Evolutionary conservation across 1,140 invertebrate genomes (phyloP).

Genomic region (Melanaphis sacchari): DNA sequence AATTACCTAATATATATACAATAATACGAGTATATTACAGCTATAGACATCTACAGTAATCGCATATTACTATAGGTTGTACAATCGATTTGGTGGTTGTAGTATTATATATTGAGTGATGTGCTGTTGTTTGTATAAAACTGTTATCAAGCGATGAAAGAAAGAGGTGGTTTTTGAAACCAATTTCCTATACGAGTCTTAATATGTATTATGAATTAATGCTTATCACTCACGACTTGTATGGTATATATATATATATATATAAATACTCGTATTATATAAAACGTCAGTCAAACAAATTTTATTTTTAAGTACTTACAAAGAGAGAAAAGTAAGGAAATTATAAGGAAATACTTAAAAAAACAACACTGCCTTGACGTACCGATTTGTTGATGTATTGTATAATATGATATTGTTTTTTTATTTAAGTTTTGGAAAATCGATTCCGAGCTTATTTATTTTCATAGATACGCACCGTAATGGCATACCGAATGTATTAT

Average conservation of each 20-base stretch:
- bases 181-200: neutral
- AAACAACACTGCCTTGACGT: neutral
- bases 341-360: neutral
- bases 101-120: neutral
- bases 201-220: neutral
- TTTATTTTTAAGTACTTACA: neutral
- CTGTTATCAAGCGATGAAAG: neutral
- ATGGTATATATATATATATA: too few species aligned
- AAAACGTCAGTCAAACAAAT: neutral
- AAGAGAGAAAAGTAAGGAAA: too few species aligned
- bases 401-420: neutral
- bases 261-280: too few species aligned
- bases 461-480: neutral
- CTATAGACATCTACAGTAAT: neutral
- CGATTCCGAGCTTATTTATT: neutral
- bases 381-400: neutral
- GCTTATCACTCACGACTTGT: neutral
- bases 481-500: neutral
- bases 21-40: neutral
- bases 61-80: neutral
- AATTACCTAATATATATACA: neutral
- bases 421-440: neutral
- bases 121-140: neutral
- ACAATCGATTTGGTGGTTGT: neutral
- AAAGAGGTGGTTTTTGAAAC: neutral